Evolutionary conservation across 2,113 vertebrate species (phyloP).

Genomic region (Chauna torquata): DNA sequence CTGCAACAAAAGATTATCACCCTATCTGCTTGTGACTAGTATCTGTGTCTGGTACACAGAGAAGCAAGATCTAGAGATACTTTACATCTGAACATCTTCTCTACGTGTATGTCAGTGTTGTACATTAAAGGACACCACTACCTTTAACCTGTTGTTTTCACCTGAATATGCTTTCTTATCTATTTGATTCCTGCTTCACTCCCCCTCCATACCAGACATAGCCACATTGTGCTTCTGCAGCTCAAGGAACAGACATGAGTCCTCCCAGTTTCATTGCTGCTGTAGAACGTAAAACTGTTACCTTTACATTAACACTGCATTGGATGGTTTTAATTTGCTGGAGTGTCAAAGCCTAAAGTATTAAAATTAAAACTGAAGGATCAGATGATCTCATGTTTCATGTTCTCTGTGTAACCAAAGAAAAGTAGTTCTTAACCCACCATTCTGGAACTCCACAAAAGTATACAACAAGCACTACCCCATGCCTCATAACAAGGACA

Average conservation of each 20-base stretch:
- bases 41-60: not conserved
- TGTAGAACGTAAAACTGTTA: not conserved
- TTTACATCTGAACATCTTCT: not conserved
- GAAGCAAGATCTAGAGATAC: constrained; percentile 23
- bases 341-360: not conserved
- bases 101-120: not conserved
- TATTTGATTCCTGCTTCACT: not conserved
- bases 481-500: not conserved
- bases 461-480: not conserved
- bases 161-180: not conserved
- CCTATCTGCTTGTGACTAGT: not conserved
- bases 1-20: constrained; percentile 13
- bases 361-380: not conserved
- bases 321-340: not conserved
- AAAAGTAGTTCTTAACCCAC: not conserved
- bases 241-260: not conserved
- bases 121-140: not conserved
- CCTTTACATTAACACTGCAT: not conserved
- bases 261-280: not conserved
- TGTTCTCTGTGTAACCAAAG: not conserved
- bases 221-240: not conserved
- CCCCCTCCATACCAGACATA: not conserved
- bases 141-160: not conserved
- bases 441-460: not conserved
- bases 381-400: not conserved